Base-by-base conservation (phyloP, 2,888 invertebrate species). In the Eucriotettix oculatus region DNA sequence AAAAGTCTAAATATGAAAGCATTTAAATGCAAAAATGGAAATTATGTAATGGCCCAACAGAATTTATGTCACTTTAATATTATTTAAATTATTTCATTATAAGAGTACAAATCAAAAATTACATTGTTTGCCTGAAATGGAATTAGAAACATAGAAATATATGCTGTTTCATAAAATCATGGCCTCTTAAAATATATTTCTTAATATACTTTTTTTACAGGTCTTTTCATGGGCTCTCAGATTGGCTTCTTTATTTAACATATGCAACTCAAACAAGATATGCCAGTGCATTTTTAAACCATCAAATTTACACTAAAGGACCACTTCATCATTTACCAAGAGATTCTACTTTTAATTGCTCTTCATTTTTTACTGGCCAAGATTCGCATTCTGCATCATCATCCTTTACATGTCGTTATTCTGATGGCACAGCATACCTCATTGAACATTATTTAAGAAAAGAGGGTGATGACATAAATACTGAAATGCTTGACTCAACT, bases 221-320 rank as follows among this genome's bases (percentile, higher is more conserved):
- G 67, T 87, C 89, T 0, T 84, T 85, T 68, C 83, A 85, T 70
- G 86, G 87, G 14, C 78, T 86, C 62, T 87, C 89, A 66, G 86
- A 89, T 52, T 90, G 89, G 88, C 74, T 90, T 5, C 85, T 84
- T 71, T 90, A 89, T 70, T 72, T 87, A 48, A 87, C 88, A 0
- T 90, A 87, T 71, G 80, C 84, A 12, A 86, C 86, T 0, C 88
- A 90, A 72, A 83, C 86, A 0, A 80, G 90, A 10, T 92, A 90
- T 71, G 87, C 87, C 0, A 84, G 88, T 0, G 84, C 87, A 1
- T 80, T 85, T 69, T 75, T 91, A 16, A 85, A 86, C 69, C 78
- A 85, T 58, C 85, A 83, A 70, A 76, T 87, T 10, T 89, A 90
- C 71, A 66, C 68, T 5, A 68, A 70, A 60, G 68, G 69, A 9